Evolutionary conservation across 2,797 vertebrate species (phyloP).

Genomic region (Amphiprion clarkii): DNA sequence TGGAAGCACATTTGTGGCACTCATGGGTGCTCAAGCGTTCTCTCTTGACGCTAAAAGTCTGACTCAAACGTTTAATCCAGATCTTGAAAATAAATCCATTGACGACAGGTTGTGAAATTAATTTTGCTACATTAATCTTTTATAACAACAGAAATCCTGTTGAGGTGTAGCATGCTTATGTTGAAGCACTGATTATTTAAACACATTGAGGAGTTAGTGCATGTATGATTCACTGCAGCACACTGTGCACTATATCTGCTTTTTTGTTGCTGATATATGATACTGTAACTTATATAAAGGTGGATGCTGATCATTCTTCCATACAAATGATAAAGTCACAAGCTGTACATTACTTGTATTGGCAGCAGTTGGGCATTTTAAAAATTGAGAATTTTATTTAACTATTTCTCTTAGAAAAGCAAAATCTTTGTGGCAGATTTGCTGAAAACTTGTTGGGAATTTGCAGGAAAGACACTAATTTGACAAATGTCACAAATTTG

Average conservation of each 20-base stretch:
- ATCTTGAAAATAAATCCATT: constrained; percentile 47
- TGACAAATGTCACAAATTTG: no score
- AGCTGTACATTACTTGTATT: no score
- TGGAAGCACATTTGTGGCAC: constrained; percentile 60
- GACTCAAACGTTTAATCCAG: constrained; percentile 45
- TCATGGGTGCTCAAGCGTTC: constrained; percentile 50
- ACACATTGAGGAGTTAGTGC: constrained; percentile 10
- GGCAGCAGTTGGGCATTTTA: no score
- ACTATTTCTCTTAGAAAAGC: no score
- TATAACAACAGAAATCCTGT: constrained; percentile 3
- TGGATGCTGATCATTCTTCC: no score
- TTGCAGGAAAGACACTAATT: no score
- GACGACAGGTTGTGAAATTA: constrained; percentile 35
- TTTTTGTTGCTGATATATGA: no score
- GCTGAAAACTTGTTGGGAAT: no score
- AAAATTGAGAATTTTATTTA: no score
- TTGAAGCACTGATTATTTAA: constrained; percentile 36
- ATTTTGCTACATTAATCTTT: constrained; percentile 32
- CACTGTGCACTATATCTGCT: neutral
- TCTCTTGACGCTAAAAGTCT: constrained; percentile 32
- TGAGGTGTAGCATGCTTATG: constrained; percentile 4
- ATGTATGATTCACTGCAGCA: constrained; percentile 3
- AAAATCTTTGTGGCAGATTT: no score
- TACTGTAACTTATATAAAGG: no score
- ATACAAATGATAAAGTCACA: no score